Base-by-base conservation (phyloP, 2,888 invertebrate genomes). In the Octodonta nipae region DNA sequence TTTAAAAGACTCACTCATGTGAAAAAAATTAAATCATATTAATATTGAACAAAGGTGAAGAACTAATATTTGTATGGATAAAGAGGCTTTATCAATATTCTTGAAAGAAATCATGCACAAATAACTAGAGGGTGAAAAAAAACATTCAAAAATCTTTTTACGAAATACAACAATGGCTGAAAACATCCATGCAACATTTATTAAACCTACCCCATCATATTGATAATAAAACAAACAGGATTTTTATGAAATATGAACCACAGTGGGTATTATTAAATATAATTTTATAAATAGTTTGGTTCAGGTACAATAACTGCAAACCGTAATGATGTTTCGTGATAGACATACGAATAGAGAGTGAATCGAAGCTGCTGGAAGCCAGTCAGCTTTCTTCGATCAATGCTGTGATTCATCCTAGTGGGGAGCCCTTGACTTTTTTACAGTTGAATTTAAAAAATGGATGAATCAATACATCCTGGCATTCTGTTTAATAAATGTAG, bases 51-150 rank as follows among this genome's bases (percentile, higher is more conserved):
- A n/a, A n/a, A n/a, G n/a, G n/a, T n/a, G n/a, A n/a, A n/a, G n/a
- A n/a, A n/a, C n/a, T 13, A 34, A 31, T 8, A 24, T 24, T 17
- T 17, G 13, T 31, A 14, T 27, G 10, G 12, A 12, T 3, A 5
- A 5, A 12, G 6, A 12, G 12, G 12, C 4, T 8, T 8, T 10
- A 11, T 3, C 11, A 12, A 8, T 4, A 10, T 26, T 12, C 12
- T 13, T 27, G 10, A 22, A 22, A 22, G 10, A 10, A 11, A 11
- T 22, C 22, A 22, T 22, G 22, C 22, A 22, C 3, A 11, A 11
- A 10, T 3, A 22, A 22, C n/a, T n/a, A n/a, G n/a, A 11, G 10
- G 22, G 22, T 22, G 22, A 22, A 22, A 10, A 10, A 22, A 22
- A 10, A 22, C n/a, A 20, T n/a, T n/a, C n/a, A 20, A 20, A 20